A percentile compares a stretch with the other conserved stretches of the same genome.
These are phyloP conservation scores for Hypothenemus hampei DNA, from an alignment of 1,140 invertebrate species.

Conservation along the genomic window DNA sequence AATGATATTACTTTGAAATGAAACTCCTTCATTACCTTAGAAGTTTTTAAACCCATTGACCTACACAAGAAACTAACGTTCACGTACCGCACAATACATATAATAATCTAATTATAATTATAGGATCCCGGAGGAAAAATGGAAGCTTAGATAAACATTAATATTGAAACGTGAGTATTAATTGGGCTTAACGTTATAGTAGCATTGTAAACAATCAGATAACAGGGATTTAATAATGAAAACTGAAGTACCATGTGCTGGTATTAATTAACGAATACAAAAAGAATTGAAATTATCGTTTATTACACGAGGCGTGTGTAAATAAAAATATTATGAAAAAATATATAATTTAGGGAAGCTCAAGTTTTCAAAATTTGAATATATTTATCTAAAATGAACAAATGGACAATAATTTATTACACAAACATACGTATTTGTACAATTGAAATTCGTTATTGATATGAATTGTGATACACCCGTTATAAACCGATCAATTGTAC, in stretches of 20 bases:
- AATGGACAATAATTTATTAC: neutral
- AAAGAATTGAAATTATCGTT: neutral
- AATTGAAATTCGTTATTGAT: too few relatives aligned
- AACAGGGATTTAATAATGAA: neutral
- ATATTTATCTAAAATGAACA: neutral
- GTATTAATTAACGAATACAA: neutral
- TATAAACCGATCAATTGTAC: too few relatives aligned
- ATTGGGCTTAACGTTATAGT: neutral
- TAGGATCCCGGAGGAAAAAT: neutral
- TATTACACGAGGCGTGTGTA: neutral
- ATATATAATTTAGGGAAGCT: neutral
- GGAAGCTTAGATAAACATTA: neutral
- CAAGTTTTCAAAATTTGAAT: neutral
- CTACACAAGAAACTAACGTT: neutral
- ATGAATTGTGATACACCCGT: too few relatives aligned
- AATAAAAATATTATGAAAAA: neutral
- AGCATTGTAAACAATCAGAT: too few relatives aligned
- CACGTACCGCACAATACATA: neutral
- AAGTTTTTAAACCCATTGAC: constrained; percentile 7
- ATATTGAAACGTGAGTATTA: neutral
- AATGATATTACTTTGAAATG: too few relatives aligned
- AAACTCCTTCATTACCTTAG: constrained; percentile 14
- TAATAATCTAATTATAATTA: constrained; percentile 1
- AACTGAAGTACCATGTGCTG: neutral
- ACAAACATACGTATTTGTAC: too few relatives aligned